Conservation (phyloP, 2,888 invertebrate species). For the Diploptera punctata region DNA sequence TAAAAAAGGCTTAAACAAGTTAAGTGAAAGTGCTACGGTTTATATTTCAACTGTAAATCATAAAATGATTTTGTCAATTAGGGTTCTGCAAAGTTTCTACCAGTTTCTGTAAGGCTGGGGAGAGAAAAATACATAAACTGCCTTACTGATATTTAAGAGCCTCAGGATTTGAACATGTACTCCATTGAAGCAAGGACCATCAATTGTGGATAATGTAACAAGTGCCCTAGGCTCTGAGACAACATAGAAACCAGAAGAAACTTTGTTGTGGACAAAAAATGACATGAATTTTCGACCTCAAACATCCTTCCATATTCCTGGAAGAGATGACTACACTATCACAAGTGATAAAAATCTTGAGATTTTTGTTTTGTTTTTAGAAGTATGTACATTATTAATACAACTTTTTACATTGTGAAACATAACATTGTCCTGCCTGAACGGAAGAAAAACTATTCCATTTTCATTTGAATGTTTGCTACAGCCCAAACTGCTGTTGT, state of each 20-base stretch:
- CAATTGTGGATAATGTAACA: neutral
- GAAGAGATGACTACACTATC: slow-evolving; percentile 8
- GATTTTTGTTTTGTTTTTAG: slow-evolving; percentile 24
- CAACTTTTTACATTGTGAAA: slow-evolving; percentile 20
- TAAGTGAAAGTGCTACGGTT: slow-evolving; percentile 11
- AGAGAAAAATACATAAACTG: too few species aligned
- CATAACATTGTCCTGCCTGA: slow-evolving; percentile 5
- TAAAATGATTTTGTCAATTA: slow-evolving; percentile 22
- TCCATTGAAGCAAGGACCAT: too few species aligned
- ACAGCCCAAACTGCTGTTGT: neutral
- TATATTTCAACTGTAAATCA: slow-evolving; percentile 3
- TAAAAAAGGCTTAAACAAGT: neutral
- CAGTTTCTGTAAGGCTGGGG: neutral
- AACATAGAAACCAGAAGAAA: neutral
- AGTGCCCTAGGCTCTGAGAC: too few species aligned
- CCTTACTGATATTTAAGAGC: too few species aligned
- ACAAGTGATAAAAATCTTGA: slow-evolving; percentile 7
- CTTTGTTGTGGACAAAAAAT: neutral
- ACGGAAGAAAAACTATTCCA: slow-evolving; percentile 16
- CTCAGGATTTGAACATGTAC: too few species aligned
- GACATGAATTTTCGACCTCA: too few species aligned
- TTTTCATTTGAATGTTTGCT: slow-evolving; percentile 21
- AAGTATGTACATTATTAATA: slow-evolving; percentile 19
- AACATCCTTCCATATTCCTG: slow-evolving; percentile 16
- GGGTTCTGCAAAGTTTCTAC: neutral